Evolutionary conservation across 2,113 vertebrate species (phyloP), one percentile per base, ranked within the genome.

Genomic region (Garra rufa): DNA sequence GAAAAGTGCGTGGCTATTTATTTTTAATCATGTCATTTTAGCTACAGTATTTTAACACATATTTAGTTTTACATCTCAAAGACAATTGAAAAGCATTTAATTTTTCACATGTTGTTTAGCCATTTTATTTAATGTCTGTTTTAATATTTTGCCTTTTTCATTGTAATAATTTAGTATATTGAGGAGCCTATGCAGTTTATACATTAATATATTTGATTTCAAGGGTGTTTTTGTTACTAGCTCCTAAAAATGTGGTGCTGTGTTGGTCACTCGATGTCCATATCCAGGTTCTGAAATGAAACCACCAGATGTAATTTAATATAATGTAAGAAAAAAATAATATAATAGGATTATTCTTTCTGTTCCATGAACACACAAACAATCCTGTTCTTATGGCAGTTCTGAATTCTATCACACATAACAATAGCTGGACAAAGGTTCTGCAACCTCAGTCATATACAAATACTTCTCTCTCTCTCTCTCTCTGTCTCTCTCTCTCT

Each of bases 91-190:
- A 34, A 9, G 1, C 2, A 19, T 55, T 65, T 65, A 8, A 69
- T 69, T 28, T 69, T 28, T 15, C 30, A 9, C 2, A 67, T 26
- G 26, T 8, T 24, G 46, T 48, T 57, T 57, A 24, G 9, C 2
- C 8, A 24, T 5, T 59, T 59, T 13, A 69, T 69, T 69, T 34
- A 4, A 34, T 34, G 28, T 50, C 48, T 50, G 15, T 50, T 50
- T 50, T 50, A 15, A 17, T 50, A 17, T 17, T 50, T 17, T 17
- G 26, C 13, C 17, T 34, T 30, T 67, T 67, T 67, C 63, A 71
- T 43, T 19, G 34, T 81, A 50, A 87, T 90, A 83, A 86, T 88
- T 92, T 88, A 88, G 84, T 89, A 93, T 79, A 79, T 69, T 69
- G 15, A 3, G 30, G 1, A 3, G 6, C 57, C 7, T 61, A 2